Base-by-base conservation (phyloP, 1,140 invertebrate species). In the Pogonomyrmex californicus region DNA sequence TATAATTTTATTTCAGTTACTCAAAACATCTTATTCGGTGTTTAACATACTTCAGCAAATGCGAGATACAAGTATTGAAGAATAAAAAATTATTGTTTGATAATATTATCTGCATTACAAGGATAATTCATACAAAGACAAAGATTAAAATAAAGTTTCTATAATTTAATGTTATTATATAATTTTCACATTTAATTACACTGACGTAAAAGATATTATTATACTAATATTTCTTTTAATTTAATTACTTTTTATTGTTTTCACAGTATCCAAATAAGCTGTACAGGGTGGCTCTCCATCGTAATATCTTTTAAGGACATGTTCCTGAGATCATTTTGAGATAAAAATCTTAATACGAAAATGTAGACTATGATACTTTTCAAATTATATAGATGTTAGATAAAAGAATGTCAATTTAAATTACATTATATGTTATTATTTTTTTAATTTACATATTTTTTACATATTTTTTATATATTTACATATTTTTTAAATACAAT, bases 1-100 rank as follows among this genome's bases (percentile, higher is more conserved):
- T 30, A 44, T 30, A n/a, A 17, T 51, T 54, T 63, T 63, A 33
- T 33, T 63, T 33, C 51, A 91, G 88, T 10, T 91, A 6, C 0
- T 91, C 3, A 91, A 91, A 54, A 86, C 68, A 10, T 86, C 90
- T 1, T 91, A 89, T 44, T 88, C 90, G 1, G 62, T 51, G 9
- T 91, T 60, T 17, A 91, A 86, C 5, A 0, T 91, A 49, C 41
- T 91, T 30, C 86, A 89, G 41, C 66, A 70, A 33, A 76, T 10
- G 60, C 4, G 38, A 38, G 14, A 68, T 6, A 3, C 7, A 23
- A 44, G 2, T 44, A 63, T 14, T 3, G 2, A 75, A 49, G 33
- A 5, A n/a, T 66, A 33, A 14, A 78, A 41, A n/a, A 30, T 44
- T 14, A 10, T 66, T 66, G 36, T 44, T 44, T 9, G 12, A 41